A percentile compares a stretch with the other conserved stretches of the same genome.
Evolutionary conservation across 2,113 vertebrate species (phyloP).

Genomic region (Xiphias gladius): DNA sequence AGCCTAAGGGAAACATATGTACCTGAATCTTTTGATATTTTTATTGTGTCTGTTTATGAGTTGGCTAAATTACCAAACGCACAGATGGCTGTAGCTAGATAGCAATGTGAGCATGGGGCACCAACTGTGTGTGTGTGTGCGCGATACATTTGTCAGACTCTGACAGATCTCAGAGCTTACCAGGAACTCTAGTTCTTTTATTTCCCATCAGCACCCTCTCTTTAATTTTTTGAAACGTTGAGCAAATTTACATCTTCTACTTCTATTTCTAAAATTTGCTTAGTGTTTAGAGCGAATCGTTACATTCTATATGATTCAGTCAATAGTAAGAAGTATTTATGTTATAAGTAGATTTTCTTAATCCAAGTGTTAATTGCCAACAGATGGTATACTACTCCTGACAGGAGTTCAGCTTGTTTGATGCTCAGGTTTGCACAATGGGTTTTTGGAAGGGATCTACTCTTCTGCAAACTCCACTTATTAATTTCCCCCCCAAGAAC

Average conservation of each 20-base stretch:
- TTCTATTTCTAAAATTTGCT: neutral
- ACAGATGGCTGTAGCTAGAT: neutral
- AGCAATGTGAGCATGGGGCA: neutral
- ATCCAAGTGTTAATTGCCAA: neutral
- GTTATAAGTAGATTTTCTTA: neutral
- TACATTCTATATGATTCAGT: too few species aligned
- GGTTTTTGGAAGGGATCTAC: too few species aligned
- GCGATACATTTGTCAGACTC: too few species aligned
- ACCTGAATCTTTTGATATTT: neutral
- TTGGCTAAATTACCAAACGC: neutral
- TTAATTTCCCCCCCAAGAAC: too few species aligned
- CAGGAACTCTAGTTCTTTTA: too few species aligned
- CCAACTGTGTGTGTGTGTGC: neutral
- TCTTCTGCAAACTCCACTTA: too few species aligned
- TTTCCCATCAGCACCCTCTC: too few species aligned
- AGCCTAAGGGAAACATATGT: neutral
- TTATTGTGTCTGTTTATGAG: too few species aligned
- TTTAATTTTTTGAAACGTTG: neutral
- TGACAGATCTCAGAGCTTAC: too few species aligned
- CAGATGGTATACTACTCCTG: neutral
- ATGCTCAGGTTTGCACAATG: neutral
- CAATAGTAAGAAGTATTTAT: too few species aligned
- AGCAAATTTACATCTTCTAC: neutral
- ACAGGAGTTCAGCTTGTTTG: neutral
- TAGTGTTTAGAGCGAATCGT: neutral